Conservation (phyloP, 2,888 invertebrate genomes). For the Spatulosminthurus flaviceps region DNA sequence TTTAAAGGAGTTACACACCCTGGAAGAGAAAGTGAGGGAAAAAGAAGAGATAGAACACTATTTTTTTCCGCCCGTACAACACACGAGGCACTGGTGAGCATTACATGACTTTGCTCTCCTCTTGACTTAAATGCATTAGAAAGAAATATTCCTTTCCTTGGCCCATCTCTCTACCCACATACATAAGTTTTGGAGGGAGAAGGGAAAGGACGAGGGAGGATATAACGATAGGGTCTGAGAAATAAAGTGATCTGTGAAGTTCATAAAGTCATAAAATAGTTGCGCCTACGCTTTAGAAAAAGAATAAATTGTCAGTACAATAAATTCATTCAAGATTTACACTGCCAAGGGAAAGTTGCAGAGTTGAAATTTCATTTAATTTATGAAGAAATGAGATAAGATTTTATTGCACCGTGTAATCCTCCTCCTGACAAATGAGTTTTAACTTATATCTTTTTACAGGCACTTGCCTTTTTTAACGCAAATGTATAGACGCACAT, state of each 20-base stretch:
- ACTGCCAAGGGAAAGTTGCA: slow-evolving; percentile 34
- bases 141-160: slow-evolving; percentile 32
- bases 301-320: slow-evolving; percentile 41
- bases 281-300: slow-evolving; percentile 16
- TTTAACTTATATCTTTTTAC: slow-evolving; percentile 10
- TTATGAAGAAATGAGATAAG: slow-evolving; percentile 47
- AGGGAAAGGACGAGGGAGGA: neutral
- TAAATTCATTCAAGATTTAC: slow-evolving; percentile 45
- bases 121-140: slow-evolving; percentile 29
- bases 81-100: no score
- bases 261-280: slow-evolving; percentile 41
- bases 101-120: neutral
- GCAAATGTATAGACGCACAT: no score
- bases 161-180: slow-evolving; percentile 22
- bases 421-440: slow-evolving; percentile 45
- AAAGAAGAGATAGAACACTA: no score
- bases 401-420: slow-evolving; percentile 46
- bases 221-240: neutral
- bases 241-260: slow-evolving; percentile 30
- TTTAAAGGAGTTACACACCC: no score
- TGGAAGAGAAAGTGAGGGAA: no score
- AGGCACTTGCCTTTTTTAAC: neutral
- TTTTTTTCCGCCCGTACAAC: no score
- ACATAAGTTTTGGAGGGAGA: neutral
- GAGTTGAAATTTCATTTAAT: slow-evolving; percentile 38